Conservation (phyloP, 2,113 vertebrate species). For the Rhinopithecus roxellana region DNA sequence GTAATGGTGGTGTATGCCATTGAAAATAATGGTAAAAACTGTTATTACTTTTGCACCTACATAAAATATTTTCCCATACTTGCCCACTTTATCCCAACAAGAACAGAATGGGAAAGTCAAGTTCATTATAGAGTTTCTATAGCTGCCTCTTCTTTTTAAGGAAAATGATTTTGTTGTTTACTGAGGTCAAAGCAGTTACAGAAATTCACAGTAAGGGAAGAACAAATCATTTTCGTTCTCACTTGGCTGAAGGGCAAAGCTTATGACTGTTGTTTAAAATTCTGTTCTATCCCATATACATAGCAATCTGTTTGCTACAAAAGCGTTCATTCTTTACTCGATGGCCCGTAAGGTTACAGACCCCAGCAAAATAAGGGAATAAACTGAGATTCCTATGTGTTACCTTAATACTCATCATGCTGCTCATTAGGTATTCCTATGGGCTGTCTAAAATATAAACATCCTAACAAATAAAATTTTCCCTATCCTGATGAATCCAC, state of each 20-base stretch:
- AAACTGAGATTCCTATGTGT: background rate
- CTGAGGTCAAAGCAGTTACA: constrained; percentile 24
- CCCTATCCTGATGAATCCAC: background rate
- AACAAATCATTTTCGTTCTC: constrained; percentile 34
- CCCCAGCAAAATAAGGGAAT: background rate
- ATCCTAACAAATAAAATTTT: constrained; percentile 27
- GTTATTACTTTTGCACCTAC: too few relatives aligned
- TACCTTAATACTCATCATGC: background rate
- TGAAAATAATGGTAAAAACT: too few relatives aligned
- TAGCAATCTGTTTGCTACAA: constrained; percentile 50
- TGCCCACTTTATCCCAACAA: background rate
- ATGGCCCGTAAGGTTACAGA: constrained; percentile 54
- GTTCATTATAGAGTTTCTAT: background rate
- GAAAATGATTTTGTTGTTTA: background rate
- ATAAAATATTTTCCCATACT: too few relatives aligned
- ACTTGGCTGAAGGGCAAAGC: constrained; percentile 39
- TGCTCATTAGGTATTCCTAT: constrained; percentile 1
- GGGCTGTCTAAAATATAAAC: constrained; percentile 21
- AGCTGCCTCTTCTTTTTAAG: background rate
- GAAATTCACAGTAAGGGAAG: background rate
- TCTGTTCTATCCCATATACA: background rate
- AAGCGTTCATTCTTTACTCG: constrained; percentile 22
- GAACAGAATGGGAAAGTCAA: background rate
- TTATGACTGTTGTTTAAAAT: constrained; percentile 58
- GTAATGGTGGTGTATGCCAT: too few relatives aligned